Percentiles rank a stretch among this genome's conserved stretches.
These are phyloP conservation scores for Pterostichus madidus DNA, from an alignment of 2,888 invertebrate species.

Conservation along the genomic window DNA sequence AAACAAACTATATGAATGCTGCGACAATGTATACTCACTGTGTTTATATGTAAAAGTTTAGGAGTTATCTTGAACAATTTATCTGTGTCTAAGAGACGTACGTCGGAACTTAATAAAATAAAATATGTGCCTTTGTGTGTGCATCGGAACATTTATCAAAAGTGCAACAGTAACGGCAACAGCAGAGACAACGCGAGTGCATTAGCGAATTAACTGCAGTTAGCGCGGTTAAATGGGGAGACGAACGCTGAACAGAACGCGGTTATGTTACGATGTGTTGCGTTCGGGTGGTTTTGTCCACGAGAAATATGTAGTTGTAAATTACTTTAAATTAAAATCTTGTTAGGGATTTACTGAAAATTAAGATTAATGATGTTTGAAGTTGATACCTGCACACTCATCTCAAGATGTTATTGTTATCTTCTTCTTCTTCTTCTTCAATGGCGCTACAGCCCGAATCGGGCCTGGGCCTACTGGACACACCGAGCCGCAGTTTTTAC, in stretches of 20 bases:
- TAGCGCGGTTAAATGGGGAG: constrained; percentile 45
- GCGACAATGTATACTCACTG: neutral
- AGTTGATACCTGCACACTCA: no score
- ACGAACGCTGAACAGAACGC: neutral
- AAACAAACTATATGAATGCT: neutral
- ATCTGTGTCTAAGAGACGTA: constrained; percentile 54
- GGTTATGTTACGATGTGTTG: neutral
- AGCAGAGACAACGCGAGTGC: constrained; percentile 25
- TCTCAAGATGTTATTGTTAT: no score
- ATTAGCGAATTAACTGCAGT: constrained; percentile 66
- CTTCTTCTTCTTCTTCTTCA: no score
- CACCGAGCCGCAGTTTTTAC: no score
- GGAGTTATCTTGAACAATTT: constrained; percentile 54
- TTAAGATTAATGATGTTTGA: no score
- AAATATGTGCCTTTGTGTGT: constrained; percentile 59
- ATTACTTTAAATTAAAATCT: no score
- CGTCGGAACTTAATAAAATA: constrained; percentile 62
- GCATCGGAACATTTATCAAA: constrained; percentile 64
- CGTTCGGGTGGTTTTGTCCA: no score
- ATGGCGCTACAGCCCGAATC: no score
- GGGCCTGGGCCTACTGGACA: no score
- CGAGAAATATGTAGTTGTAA: no score
- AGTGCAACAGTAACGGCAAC: constrained; percentile 19
- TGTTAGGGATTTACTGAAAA: no score
- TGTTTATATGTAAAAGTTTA: constrained; percentile 10